These are phyloP conservation scores for Gallinago solitaria DNA, from an alignment of 2,797 vertebrate genomes.

Conservation along the genomic window DNA sequence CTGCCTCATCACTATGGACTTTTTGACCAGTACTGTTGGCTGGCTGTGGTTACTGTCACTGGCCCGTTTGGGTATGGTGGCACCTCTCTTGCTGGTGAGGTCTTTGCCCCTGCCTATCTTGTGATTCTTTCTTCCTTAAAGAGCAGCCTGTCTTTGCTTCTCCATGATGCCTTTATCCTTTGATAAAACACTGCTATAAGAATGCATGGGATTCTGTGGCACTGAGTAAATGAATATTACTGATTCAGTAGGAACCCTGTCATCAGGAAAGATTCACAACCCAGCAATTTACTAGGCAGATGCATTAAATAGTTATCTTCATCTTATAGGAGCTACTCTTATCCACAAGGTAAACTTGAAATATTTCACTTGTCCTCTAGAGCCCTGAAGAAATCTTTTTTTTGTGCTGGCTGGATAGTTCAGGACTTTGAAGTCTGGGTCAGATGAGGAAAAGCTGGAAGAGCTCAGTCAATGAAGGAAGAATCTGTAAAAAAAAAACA, in stretches of 20 bases:
- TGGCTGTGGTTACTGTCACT: background rate
- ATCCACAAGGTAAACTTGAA: background rate
- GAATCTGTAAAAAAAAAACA: background rate
- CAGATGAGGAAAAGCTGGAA: background rate
- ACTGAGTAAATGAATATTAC: background rate
- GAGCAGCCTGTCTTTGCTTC: background rate
- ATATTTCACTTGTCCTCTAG: background rate
- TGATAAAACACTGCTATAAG: background rate
- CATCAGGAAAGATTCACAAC: background rate
- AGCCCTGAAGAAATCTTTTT: background rate
- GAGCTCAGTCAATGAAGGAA: background rate
- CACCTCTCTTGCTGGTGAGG: background rate
- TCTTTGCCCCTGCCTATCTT: background rate
- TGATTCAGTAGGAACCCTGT: background rate
- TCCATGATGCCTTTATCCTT: background rate
- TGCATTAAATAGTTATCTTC: background rate
- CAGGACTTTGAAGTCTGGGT: background rate
- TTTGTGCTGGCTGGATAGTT: background rate
- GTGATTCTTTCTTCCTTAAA: background rate
- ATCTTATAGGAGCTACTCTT: background rate
- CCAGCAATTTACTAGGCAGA: background rate
- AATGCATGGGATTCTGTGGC: background rate
- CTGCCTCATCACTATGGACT: accelerated
- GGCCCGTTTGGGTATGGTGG: background rate
- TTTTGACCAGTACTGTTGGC: background rate